Percentiles rank a stretch among this genome's conserved stretches.
Conservation (phyloP, 2,113 vertebrate genomes). For the Sinocyclocheilus grahami region DNA sequence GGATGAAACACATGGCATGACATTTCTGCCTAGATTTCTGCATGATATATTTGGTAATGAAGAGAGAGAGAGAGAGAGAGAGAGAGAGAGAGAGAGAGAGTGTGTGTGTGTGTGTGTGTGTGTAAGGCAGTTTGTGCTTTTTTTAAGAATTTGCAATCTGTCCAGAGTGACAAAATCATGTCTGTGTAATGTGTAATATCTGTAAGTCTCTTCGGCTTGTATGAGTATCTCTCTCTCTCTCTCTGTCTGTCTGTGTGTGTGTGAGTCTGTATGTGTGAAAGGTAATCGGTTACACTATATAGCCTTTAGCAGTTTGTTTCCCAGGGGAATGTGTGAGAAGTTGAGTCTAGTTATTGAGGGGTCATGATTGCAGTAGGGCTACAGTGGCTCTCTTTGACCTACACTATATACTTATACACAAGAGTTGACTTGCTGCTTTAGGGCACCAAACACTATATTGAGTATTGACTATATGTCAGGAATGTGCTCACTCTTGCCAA, state of each 20-base stretch:
- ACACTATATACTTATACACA: conserved; percentile 76
- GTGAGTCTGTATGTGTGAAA: conserved; percentile 18
- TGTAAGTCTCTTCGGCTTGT: conserved; percentile 17
- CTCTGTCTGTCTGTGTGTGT: not conserved
- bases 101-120: too few species aligned
- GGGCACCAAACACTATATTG: conserved; percentile 78
- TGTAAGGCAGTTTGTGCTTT: not conserved
- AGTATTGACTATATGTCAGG: conserved; percentile 81
- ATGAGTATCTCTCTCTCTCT: not conserved
- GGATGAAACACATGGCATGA: conserved; percentile 79
- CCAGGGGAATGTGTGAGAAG: conserved; percentile 69
- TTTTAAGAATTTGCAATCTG: not conserved
- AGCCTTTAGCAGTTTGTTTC: conserved; percentile 69
- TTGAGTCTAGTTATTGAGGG: conserved; percentile 78
- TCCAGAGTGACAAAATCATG: not conserved
- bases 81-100: conserved; percentile 35
- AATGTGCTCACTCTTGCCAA: too few species aligned
- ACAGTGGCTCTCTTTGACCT: conserved; percentile 78
- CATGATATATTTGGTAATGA: conserved; percentile 72
- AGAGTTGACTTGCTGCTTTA: conserved; percentile 72
- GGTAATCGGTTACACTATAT: conserved; percentile 58
- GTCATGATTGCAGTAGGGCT: conserved; percentile 80
- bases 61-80: not conserved
- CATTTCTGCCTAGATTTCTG: conserved; percentile 71
- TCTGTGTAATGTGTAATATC: conserved; percentile 7